Percentiles rank a stretch among this genome's conserved stretches.
These are phyloP conservation scores for Xylocampa areola DNA, from an alignment of 2,888 invertebrate species.

Conservation along the genomic window DNA sequence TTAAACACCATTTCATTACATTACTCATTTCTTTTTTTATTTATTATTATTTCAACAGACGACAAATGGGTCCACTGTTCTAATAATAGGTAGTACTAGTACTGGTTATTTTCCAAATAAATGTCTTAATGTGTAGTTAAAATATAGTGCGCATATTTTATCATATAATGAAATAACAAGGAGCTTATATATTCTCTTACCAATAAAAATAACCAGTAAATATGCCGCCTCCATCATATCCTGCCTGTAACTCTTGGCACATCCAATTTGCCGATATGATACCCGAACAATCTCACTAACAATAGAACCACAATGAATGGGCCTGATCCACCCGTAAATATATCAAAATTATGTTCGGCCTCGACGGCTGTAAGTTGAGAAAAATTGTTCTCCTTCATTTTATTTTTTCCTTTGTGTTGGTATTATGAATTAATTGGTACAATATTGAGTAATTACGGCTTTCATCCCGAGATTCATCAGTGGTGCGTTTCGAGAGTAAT, in stretches of 20 bases:
- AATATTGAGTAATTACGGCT: slow-evolving; percentile 13
- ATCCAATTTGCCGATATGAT: slow-evolving; percentile 75
- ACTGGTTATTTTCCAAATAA: too few species aligned
- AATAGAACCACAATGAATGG: slow-evolving; percentile 62
- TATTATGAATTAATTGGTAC: slow-evolving; percentile 41
- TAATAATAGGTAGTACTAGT: too few species aligned
- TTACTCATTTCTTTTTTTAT: too few species aligned
- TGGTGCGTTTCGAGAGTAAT: slow-evolving; percentile 2
- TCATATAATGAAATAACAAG: slow-evolving; percentile 26
- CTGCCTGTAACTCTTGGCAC: slow-evolving; percentile 61
- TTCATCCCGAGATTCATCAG: slow-evolving; percentile 11
- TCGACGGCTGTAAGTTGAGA: slow-evolving; percentile 31
- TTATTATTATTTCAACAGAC: too few species aligned
- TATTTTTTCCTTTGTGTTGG: slow-evolving; percentile 32
- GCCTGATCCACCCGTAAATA: slow-evolving; percentile 55
- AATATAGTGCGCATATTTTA: too few species aligned
- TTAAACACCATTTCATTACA: too few species aligned
- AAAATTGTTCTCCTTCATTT: slow-evolving; percentile 39
- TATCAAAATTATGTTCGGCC: slow-evolving; percentile 57
- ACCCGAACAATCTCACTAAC: slow-evolving; percentile 68
- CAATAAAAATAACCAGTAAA: slow-evolving; percentile 54
- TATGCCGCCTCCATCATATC: slow-evolving; percentile 54
- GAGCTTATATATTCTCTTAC: slow-evolving; percentile 53
- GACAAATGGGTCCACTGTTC: too few species aligned
- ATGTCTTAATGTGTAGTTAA: too few species aligned